Conservation (phyloP, 2,888 invertebrate species). For the Idaea straminata region DNA sequence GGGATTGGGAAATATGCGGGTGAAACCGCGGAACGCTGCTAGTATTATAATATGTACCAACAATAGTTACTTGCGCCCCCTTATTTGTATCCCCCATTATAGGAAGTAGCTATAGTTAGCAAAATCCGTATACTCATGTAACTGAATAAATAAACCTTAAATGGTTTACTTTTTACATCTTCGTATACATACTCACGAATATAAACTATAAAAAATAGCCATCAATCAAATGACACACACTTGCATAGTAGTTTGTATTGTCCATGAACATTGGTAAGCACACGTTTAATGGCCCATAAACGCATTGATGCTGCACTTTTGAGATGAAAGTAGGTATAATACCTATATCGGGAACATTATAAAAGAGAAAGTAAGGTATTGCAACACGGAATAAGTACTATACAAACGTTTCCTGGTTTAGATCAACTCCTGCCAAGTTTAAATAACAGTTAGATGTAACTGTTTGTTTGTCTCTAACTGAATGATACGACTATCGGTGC, state of each 20-base stretch:
- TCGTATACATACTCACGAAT: no score
- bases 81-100: no score
- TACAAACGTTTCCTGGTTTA: conserved; percentile 40
- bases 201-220: background rate
- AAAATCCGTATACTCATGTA: no score
- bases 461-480: background rate
- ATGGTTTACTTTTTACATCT: no score
- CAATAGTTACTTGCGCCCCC: no score
- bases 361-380: conserved; percentile 48
- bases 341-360: conserved; percentile 18
- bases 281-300: background rate
- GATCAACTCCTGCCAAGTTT: conserved; percentile 35
- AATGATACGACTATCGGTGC: background rate
- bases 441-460: conserved; percentile 35
- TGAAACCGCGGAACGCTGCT: no score
- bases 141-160: no score
- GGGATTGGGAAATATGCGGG: no score
- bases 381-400: conserved; percentile 37
- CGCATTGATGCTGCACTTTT: conserved; percentile 15
- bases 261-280: background rate
- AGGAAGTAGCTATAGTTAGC: no score
- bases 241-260: background rate
- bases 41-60: no score
- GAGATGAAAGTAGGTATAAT: conserved; percentile 34
- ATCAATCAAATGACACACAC: background rate